phyloP scores from a whole-genome alignment of 2,888 invertebrate genomes.

The Agrilus biguttatus region DNA sequence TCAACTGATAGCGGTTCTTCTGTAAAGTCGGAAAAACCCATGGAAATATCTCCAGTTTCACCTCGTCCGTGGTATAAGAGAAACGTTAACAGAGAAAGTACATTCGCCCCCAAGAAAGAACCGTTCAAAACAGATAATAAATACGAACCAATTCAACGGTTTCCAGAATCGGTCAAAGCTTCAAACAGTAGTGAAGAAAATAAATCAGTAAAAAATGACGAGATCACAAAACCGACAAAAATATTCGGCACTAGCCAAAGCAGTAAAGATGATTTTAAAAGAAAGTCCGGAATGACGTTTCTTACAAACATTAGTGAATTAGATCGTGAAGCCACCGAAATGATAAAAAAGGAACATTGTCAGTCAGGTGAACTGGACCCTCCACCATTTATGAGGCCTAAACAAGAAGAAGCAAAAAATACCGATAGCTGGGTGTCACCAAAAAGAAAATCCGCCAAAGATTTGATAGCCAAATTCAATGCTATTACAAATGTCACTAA shows the following conservation, averaged over 20 bases:
- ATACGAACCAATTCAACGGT: slow-evolving; percentile 24
- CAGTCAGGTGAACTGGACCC: slow-evolving; percentile 16
- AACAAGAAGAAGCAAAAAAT: slow-evolving; percentile 15
- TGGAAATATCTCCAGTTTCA: slow-evolving; percentile 28
- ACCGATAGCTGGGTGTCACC: slow-evolving; percentile 22
- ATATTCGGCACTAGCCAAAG: slow-evolving; percentile 9
- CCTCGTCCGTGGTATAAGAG: slow-evolving; percentile 56
- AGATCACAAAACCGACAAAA: slow-evolving; percentile 9
- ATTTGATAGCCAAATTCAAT: slow-evolving; percentile 48
- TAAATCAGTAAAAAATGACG: slow-evolving; percentile 9
- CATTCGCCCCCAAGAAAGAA: slow-evolving; percentile 20
- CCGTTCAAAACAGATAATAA: slow-evolving; percentile 24
- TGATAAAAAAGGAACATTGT: slow-evolving; percentile 43
- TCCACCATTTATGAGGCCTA: slow-evolving; percentile 30
- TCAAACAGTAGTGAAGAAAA: slow-evolving; percentile 17
- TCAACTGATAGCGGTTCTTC: slow-evolving; percentile 11
- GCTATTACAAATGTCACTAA: slow-evolving; percentile 43
- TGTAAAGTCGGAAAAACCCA: slow-evolving; percentile 17
- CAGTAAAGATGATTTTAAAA: slow-evolving; percentile 31
- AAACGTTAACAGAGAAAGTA: slow-evolving; percentile 20
- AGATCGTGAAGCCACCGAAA: slow-evolving; percentile 63
- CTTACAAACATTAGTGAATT: slow-evolving; percentile 65
- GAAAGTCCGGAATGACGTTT: slow-evolving; percentile 43
- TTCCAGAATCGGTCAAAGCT: slow-evolving; percentile 40
- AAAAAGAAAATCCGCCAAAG: slow-evolving; percentile 32